phyloP scores from a whole-genome alignment of 2,113 vertebrate species.

The Nasalis larvatus region DNA sequence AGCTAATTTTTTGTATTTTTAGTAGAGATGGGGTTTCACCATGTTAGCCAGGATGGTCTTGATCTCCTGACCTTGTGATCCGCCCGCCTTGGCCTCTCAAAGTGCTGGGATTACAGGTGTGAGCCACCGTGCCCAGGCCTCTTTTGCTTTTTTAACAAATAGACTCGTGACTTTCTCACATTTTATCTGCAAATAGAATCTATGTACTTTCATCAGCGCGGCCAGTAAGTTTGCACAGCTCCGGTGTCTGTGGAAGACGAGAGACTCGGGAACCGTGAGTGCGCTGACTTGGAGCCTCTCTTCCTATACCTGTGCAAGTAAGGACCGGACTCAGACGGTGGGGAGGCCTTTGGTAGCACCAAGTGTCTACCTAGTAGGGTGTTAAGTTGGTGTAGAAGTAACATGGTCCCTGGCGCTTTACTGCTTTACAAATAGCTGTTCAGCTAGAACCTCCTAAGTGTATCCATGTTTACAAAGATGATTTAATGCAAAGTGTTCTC shows the following conservation, averaged over 20 bases:
- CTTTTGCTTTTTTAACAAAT: too few relatives aligned
- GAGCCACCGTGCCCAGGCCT: not conserved
- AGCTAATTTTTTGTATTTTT: too few relatives aligned
- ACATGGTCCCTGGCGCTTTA: not conserved
- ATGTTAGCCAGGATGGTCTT: too few relatives aligned
- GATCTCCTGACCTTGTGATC: too few relatives aligned
- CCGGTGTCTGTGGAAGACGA: conserved; percentile 89
- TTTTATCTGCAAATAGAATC: conserved; percentile 84
- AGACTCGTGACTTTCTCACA: not conserved
- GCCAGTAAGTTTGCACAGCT: conserved; percentile 94
- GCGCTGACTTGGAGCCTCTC: conserved; percentile 92
- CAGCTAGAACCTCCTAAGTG: not conserved
- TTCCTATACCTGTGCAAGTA: conserved; percentile 89
- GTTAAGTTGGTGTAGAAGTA: too few relatives aligned
- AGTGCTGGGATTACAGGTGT: too few relatives aligned
- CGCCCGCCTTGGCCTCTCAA: too few relatives aligned
- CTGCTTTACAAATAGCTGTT: not conserved
- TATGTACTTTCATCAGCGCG: conserved; percentile 91
- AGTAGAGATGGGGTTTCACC: too few relatives aligned
- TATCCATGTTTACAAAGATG: not conserved
- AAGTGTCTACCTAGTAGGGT: fast-evolving
- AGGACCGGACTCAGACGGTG: conserved; percentile 51
- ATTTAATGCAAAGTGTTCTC: too few relatives aligned
- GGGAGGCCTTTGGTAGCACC: too few relatives aligned
- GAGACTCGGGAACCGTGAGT: conserved; percentile 89